Percentiles rank a stretch among this genome's conserved stretches.
phyloP scores from a whole-genome alignment of 2,797 vertebrate genomes.

The Neopelma chrysocephalum region DNA sequence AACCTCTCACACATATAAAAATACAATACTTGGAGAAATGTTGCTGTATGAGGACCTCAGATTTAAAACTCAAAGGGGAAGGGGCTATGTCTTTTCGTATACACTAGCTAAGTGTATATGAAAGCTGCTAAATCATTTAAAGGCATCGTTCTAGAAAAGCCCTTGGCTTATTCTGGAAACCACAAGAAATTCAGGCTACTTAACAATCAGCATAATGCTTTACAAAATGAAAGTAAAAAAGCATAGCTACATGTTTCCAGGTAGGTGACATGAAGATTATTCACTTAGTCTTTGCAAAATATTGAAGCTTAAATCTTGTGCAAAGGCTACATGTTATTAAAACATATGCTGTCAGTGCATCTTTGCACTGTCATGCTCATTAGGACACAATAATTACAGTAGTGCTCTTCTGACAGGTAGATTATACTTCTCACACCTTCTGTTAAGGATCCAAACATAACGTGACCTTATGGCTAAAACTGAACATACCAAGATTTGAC shows the following conservation, averaged over 20 bases:
- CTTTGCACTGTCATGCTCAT: background rate
- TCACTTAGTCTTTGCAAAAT: background rate
- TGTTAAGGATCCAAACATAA: background rate
- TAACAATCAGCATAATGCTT: background rate
- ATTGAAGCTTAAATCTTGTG: background rate
- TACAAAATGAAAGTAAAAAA: background rate
- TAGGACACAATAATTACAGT: background rate
- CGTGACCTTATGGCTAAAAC: background rate
- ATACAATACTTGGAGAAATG: background rate
- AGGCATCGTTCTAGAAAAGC: background rate
- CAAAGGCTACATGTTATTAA: background rate
- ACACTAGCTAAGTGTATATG: background rate
- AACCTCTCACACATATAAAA: background rate
- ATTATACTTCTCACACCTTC: background rate
- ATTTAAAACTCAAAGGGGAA: background rate
- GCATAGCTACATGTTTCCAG: background rate
- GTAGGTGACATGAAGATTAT: background rate
- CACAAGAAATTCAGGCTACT: background rate
- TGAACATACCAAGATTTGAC: background rate
- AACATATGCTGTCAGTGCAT: background rate
- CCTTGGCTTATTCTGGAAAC: background rate
- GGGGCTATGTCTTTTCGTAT: background rate
- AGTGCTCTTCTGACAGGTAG: background rate
- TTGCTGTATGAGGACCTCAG: background rate
- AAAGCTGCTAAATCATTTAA: background rate